Conservation (phyloP, 2,888 invertebrate species). For the Apamea sordens region DNA sequence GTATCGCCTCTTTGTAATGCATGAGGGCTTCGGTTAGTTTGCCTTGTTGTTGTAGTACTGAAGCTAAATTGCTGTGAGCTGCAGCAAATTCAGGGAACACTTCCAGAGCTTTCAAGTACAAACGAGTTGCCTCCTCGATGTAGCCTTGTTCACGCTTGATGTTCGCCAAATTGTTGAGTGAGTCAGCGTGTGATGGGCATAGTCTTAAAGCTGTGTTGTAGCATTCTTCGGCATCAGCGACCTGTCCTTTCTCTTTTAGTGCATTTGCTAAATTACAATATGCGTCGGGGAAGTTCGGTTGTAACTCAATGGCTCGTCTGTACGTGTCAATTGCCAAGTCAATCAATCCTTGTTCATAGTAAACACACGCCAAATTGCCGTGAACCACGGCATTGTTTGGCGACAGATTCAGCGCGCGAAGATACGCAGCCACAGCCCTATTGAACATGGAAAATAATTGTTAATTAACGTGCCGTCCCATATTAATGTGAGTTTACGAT, state of each 20-base stretch:
- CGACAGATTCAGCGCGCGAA: constrained; percentile 98
- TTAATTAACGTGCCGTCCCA: constrained; percentile 52
- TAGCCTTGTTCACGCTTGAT: constrained; percentile 99
- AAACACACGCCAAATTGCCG: constrained; percentile 99
- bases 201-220: constrained; percentile 98
- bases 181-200: constrained; percentile 99
- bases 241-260: constrained; percentile 99
- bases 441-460: constrained; percentile 57
- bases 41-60: constrained; percentile 99
- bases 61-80: constrained; percentile 99
- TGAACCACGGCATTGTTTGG: constrained; percentile 99
- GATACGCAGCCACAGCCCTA: constrained; percentile 99
- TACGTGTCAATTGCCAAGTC: constrained; percentile 99
- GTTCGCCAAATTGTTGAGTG: constrained; percentile 99
- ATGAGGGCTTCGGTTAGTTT: constrained; percentile 99
- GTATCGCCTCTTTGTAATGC: constrained; percentile 99
- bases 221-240: constrained; percentile 98
- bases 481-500: constrained; percentile 38
- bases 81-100: constrained; percentile 99
- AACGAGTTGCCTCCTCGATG: constrained; percentile 98
- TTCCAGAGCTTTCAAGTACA: constrained; percentile 97
- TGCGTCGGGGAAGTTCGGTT: constrained; percentile 99
- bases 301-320: constrained; percentile 98
- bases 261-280: constrained; percentile 99
- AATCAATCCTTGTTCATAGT: constrained; percentile 99